Evolutionary conservation across 2,888 invertebrate genomes (phyloP).

Genomic region (Scaeva pyrastri): DNA sequence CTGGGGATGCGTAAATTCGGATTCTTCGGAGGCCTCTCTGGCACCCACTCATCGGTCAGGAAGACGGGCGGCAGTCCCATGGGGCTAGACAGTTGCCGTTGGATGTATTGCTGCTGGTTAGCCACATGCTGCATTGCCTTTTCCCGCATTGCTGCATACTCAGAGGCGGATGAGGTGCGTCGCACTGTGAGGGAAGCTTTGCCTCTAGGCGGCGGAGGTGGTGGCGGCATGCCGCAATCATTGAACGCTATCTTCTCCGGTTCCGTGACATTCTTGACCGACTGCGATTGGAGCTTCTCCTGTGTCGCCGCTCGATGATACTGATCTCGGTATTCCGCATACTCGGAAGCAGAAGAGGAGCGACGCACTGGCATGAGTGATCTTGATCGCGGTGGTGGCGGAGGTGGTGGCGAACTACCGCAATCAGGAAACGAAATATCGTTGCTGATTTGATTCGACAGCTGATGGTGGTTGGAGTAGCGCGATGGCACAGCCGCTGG

Average conservation of each 20-base stretch:
- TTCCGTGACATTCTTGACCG: slow-evolving; percentile 81
- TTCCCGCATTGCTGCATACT: slow-evolving; percentile 85
- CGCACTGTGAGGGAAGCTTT: slow-evolving; percentile 79
- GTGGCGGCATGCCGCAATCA: slow-evolving; percentile 83
- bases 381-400: slow-evolving; percentile 82
- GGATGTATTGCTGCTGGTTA: slow-evolving; percentile 82
- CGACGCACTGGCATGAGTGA: slow-evolving; percentile 83
- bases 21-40: slow-evolving; percentile 91
- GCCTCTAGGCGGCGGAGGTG: slow-evolving; percentile 83
- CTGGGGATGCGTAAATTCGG: slow-evolving; percentile 86
- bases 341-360: slow-evolving; percentile 89
- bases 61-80: slow-evolving; percentile 85
- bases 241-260: slow-evolving; percentile 83
- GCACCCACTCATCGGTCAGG: slow-evolving; percentile 88
- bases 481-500: slow-evolving; percentile 45
- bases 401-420: slow-evolving; percentile 80
- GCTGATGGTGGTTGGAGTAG: slow-evolving; percentile 60
- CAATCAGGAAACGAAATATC: slow-evolving; percentile 59
- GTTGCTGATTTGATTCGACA: slow-evolving; percentile 56
- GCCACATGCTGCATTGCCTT: slow-evolving; percentile 82
- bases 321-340: slow-evolving; percentile 84
- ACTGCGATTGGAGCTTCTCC: slow-evolving; percentile 78
- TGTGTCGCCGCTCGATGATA: slow-evolving; percentile 78
- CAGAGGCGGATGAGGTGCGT: slow-evolving; percentile 88
- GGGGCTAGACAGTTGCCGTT: slow-evolving; percentile 83